These are phyloP conservation scores for Gymnoscopelus braueri DNA, from an alignment of 2,797 vertebrate genomes.

Conservation along the genomic window DNA sequence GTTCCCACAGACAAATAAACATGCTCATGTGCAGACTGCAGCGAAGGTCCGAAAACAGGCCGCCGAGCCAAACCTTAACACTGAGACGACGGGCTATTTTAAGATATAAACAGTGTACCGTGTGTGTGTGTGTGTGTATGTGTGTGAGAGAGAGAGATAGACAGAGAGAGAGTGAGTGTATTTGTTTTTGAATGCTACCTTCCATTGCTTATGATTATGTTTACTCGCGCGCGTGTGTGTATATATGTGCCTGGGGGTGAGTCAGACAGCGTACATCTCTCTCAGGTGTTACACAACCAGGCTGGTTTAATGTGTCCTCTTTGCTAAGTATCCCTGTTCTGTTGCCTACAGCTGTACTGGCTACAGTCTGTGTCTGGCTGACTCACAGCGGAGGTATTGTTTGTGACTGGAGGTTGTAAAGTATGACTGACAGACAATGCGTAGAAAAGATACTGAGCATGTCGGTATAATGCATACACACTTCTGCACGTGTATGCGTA, in stretches of 20 bases:
- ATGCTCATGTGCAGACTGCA: slow-evolving; percentile 5
- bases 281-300: slow-evolving; percentile 50
- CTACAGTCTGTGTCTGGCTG: slow-evolving; percentile 7
- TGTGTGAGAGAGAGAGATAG: background rate
- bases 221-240: background rate
- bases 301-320: background rate
- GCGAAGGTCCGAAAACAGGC: slow-evolving; percentile 11
- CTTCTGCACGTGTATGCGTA: slow-evolving; percentile 1
- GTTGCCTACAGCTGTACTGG: background rate
- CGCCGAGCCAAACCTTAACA: slow-evolving; percentile 16
- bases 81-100: slow-evolving; percentile 31
- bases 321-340: background rate
- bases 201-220: background rate
- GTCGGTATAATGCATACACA: background rate
- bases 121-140: background rate
- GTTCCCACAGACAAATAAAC: slow-evolving; percentile 33
- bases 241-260: background rate
- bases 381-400: slow-evolving; percentile 48
- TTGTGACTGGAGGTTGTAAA: slow-evolving; percentile 10
- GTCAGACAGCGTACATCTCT: slow-evolving; percentile 13
- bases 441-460: background rate
- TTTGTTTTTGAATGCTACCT: background rate
- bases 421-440: slow-evolving; percentile 1
- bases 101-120: slow-evolving; percentile 31
- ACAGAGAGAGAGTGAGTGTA: too few relatives aligned